Base-by-base conservation (phyloP, 2,888 invertebrate species). In the Eupithecia pulchellata region DNA sequence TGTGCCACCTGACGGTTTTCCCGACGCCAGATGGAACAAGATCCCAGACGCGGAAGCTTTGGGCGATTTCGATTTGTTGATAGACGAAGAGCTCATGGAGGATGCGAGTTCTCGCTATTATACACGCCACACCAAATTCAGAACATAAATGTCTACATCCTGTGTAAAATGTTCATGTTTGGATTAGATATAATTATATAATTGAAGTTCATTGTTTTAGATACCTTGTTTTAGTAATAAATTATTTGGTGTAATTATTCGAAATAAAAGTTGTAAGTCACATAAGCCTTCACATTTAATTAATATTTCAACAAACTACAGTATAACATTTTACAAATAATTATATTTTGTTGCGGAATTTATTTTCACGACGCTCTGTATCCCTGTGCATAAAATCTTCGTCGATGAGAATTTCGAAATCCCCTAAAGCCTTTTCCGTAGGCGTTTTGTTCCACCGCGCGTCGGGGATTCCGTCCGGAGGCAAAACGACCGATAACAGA, bases 21-120 rank as follows among this genome's bases (percentile, higher is more conserved):
- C 99, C 63, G 98, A 99, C 83, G 97, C 97, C 1, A 95, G 97
- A 76, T 98, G 98, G 98, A 97, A 97, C 88, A 98, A 98, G 91
- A 95, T 96, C 61, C 97, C 98, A 5, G 91, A 93, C 4, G 89
- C 95, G 1, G 97, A 98, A 79, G 95, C 96, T 4, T 90, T 97
- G 76, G 97, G 97, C 4, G 97, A 98, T 86, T 98, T 98, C 83
- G 97, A 98, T 80, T 88, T 98, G n/a, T 91, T 98, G 17, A 95
- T 98, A 64, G 98, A 98, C 83, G 98, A 98, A 89, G 98, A 98
- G 79, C 86, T 97, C 71, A 95, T 96, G 4, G 95, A 97, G 68
- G 96, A 96, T 57, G 85, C 85, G 32, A 87, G 84, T 79, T 83
- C 84, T 6, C 85, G 89, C 13, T 88, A 84, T 47, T 81, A 34